Percentiles rank a stretch among this genome's conserved stretches.
phyloP scores from a whole-genome alignment of 2,113 vertebrate species.

The Thinocorus orbignyianus region DNA sequence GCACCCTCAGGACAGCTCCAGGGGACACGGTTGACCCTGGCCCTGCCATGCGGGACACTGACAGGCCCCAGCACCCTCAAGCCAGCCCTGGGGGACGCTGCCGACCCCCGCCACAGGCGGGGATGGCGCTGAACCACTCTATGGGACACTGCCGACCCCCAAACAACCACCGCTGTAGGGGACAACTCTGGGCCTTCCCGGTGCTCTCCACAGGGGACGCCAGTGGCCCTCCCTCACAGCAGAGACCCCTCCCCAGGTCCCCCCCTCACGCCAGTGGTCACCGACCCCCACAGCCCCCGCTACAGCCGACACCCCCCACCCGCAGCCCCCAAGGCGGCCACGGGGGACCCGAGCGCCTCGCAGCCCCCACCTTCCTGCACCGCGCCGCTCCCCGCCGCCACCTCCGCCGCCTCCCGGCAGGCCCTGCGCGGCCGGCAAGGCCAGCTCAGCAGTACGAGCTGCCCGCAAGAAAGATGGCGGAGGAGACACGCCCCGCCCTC shows the following conservation, averaged over 20 bases:
- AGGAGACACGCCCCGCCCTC: not conserved
- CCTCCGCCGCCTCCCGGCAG: not conserved
- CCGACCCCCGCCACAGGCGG: fast-evolving
- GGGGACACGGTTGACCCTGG: not conserved
- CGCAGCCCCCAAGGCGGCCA: not conserved
- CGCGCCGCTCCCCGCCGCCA: not conserved
- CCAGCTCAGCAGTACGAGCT: slow-evolving; percentile 16
- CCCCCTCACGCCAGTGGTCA: not conserved
- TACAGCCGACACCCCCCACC: not conserved
- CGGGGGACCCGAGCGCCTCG: not conserved
- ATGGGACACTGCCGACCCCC: not conserved
- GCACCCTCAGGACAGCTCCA: not conserved
- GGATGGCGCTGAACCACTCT: not conserved
- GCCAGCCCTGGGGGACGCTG: not conserved
- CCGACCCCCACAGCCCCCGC: too few relatives aligned
- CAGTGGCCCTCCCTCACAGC: not conserved
- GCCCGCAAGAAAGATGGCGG: slow-evolving; percentile 22
- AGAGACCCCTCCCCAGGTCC: too few relatives aligned
- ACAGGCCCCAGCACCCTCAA: not conserved
- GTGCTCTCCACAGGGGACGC: not conserved
- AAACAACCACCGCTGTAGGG: not conserved
- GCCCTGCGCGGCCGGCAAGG: slow-evolving; percentile 13
- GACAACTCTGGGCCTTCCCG: too few relatives aligned
- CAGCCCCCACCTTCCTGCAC: not conserved
- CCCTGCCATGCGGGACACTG: not conserved